Evolutionary conservation across 1,140 invertebrate genomes (phyloP), one percentile per base, ranked within the genome.

Genomic region (Aethina tumida): DNA sequence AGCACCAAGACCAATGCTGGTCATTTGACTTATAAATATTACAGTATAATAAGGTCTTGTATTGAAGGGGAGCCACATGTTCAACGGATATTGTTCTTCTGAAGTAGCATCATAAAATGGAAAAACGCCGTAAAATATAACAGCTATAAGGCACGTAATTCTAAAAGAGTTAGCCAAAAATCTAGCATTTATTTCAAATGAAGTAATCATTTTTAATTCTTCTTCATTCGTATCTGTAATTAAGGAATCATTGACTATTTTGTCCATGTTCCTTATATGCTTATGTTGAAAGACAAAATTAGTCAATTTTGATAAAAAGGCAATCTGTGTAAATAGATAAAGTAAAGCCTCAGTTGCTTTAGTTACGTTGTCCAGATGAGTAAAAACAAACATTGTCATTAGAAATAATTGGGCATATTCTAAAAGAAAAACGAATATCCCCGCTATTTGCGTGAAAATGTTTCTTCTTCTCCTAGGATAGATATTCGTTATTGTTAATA

Each of bases 41-140:
- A 7, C 10, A 25, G 16, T 21, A 30, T 42, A 42, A 22, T 42
- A 21, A 6, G 30, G 16, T 4, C 16, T 27, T 12, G 25, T 37
- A 22, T 42, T 28, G 18, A 36, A 42, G 3, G 40, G 40, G 14
- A 42, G n/a, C 40, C 40, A 42, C 8, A 35, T 21, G 7, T 25
- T 33, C 12, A 42, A 9, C 3, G 40, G 40, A 15, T 36, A 21
- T 14, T 20, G 30, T 15, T 15, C 25, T 15, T 37, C 35, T 6
- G 33, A 15, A n/a, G 7, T 31, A 17, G 16, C 22, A 21, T 42
- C 40, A 19, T 36, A 29, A 15, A 37, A 10, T 3, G 40, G 40
- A 20, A 29, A 35, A 14, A 42, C 17, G 16, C 24, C 24, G 27
- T 37, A 42, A 24, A 42, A 42, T 10, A 28, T 10, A 7, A 24